phyloP scores from a whole-genome alignment of 1,140 invertebrate genomes.

The Euura saliciscinereae region DNA sequence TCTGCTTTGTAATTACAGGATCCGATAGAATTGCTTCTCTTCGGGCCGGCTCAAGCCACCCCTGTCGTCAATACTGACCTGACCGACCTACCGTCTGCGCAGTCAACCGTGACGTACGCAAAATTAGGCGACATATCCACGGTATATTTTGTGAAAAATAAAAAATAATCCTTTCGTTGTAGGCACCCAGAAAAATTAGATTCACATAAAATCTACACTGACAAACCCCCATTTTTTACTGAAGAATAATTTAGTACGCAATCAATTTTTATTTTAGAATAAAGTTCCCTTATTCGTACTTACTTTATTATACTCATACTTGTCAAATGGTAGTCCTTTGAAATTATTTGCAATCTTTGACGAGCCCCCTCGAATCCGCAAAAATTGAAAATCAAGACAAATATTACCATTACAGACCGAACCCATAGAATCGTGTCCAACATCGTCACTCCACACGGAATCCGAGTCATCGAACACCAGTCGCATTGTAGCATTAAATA shows the following conservation, averaged over 20 bases:
- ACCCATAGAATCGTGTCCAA: not conserved
- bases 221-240: not conserved
- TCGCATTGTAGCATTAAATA: not conserved
- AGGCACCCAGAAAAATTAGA: not conserved
- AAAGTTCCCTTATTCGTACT: not conserved
- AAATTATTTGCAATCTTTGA: not conserved
- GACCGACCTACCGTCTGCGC: not conserved
- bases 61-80: not conserved
- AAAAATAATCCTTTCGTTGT: not conserved
- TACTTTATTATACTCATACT: not conserved
- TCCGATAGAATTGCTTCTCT: not conserved
- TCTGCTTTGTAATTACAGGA: not conserved
- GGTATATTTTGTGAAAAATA: not conserved
- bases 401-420: not conserved
- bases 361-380: not conserved
- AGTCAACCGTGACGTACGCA: not conserved
- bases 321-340: not conserved
- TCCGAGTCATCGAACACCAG: not conserved
- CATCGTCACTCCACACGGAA: not conserved
- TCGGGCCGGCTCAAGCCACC: not conserved
- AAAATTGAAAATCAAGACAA: slow-evolving; percentile 1
- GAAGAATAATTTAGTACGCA: not conserved
- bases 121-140: not conserved
- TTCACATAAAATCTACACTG: too few relatives aligned
- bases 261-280: not conserved